Percentiles rank a stretch among this genome's conserved stretches.
Conservation (phyloP, 2,888 invertebrate species). For the Acheta domesticus region DNA sequence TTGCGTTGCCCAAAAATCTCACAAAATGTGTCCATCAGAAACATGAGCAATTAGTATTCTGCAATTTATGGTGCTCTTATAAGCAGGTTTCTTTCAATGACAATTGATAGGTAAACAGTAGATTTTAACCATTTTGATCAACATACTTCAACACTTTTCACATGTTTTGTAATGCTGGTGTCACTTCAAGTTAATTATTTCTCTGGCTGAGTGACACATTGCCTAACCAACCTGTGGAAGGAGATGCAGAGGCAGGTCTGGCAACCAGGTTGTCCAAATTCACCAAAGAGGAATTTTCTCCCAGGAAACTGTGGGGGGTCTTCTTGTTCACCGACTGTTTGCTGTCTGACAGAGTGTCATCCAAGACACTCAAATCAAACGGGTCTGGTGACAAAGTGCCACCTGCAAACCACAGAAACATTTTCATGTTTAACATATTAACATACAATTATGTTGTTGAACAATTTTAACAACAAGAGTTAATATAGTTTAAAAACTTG, state of each 20-base stretch:
- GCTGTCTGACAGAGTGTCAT: constrained; percentile 50
- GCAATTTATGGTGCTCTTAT: too few relatives aligned
- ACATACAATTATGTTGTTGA: not conserved
- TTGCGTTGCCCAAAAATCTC: too few relatives aligned
- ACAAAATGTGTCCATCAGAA: too few relatives aligned
- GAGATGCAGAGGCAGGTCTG: constrained; percentile 42
- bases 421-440: constrained; percentile 18
- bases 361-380: constrained; percentile 65
- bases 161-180: not conserved
- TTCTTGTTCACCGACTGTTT: constrained; percentile 64
- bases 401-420: constrained; percentile 39
- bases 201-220: not conserved
- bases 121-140: too few relatives aligned
- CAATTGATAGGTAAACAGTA: too few relatives aligned
- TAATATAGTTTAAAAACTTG: not conserved
- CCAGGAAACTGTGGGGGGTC: constrained; percentile 93
- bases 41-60: too few relatives aligned
- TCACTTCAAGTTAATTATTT: not conserved
- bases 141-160: too few relatives aligned
- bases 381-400: constrained; percentile 54
- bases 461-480: not conserved
- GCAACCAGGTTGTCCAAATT: constrained; percentile 95
- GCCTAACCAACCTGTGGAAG: constrained; percentile 25
- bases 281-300: constrained; percentile 93
- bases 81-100: too few relatives aligned